Base-by-base conservation (phyloP, 1,140 invertebrate genomes). In the Diorhabda carinulata region DNA sequence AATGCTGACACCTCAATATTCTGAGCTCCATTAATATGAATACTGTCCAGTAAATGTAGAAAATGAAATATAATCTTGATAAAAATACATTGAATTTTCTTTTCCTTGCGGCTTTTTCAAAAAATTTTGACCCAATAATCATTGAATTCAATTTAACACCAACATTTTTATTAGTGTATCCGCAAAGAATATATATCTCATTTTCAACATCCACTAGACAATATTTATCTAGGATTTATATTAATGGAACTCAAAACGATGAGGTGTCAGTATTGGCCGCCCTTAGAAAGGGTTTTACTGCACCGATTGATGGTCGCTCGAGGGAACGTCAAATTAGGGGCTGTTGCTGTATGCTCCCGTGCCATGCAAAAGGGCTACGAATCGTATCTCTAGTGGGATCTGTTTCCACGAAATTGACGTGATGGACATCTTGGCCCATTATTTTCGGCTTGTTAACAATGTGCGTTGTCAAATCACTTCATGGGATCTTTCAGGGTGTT, bases 291-390 rank as follows among this genome's bases (percentile, higher is more conserved):
- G 64, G 64, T 43, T 65, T 65, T 57, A 57, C 57, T 65, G 56
- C 56, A 56, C 52, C 52, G 41, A 42, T 65, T 65, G 62, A 64
- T 52, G 64, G 64, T n/a, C 47, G 41, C 47, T 56, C 41, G 42
- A 5, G 64, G 64, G 64, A 40, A 52, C 57, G 64, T 57, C 64
- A 57, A 57, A 65, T 57, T 65, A 65, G 57, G 64, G 64, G 64
- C 56, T 65, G 64, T 9, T 62, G 41, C 61, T 47, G 41, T 44
- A 62, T 52, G 47, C 47, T 52, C n/a, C 47, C n/a, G 25, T 61
- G 42, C 59, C 8, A 61, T 43, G 6, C 58, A 59, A 41, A 41
- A 43, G 59, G 59, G 59, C 8, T 41, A 41, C 9, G 42, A 41
- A 41, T 8, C 59, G 42, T 61, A 61, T 61, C 59, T 65, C 47